phyloP scores from a whole-genome alignment of 2,797 vertebrate species.

The Pantherophis alleghaniensis region DNA sequence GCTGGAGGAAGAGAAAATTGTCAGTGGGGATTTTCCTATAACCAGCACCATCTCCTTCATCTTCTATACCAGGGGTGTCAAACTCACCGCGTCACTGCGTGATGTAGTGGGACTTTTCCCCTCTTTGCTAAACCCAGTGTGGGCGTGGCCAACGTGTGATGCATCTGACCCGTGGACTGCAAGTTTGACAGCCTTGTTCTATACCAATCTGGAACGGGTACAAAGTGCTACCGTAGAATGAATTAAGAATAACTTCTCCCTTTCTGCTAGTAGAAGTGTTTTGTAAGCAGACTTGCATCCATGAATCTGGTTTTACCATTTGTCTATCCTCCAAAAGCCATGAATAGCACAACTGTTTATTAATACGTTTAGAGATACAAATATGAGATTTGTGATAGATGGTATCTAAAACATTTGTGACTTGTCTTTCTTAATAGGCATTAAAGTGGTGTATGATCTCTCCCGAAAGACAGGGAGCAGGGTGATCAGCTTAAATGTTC shows the following conservation, averaged over 20 bases:
- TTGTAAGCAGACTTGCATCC: not conserved
- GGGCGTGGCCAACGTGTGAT: no score
- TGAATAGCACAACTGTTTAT: not conserved
- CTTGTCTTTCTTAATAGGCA: constrained; percentile 73
- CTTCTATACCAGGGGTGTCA: not conserved
- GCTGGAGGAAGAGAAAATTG: not conserved
- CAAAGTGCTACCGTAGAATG: not conserved
- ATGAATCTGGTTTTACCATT: not conserved
- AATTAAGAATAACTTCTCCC: not conserved
- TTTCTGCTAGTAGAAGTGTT: not conserved
- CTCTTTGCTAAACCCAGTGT: no score
- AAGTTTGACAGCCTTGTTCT: no score
- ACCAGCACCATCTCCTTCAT: not conserved
- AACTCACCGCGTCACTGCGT: no score
- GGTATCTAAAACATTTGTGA: not conserved
- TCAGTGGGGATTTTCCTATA: not conserved
- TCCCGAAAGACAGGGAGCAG: constrained; percentile 70
- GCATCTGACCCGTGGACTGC: rapidly evolving
- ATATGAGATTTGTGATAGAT: not conserved
- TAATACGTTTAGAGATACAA: not conserved
- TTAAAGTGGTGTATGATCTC: constrained; percentile 82
- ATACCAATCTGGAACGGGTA: not conserved
- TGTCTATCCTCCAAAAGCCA: not conserved
- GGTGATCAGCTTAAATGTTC: constrained; percentile 73
- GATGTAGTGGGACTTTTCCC: rapidly evolving